Base-by-base conservation (phyloP, 2,797 vertebrate species). In the Gadopsis bispinosus region DNA sequence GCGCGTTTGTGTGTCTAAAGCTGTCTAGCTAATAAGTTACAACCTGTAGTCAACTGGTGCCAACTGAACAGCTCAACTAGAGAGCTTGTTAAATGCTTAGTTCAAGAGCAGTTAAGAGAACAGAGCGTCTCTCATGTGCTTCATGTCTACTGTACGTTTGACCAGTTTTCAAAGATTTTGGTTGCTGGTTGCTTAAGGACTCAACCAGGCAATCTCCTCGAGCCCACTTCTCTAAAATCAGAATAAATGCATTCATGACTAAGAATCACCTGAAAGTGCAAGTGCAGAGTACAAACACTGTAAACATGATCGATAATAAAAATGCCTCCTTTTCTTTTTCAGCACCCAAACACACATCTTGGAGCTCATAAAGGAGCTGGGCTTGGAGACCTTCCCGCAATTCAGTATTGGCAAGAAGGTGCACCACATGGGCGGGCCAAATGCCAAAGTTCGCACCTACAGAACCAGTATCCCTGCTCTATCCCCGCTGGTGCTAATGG, bases 261-360 rank as follows among this genome's bases (percentile, higher is more conserved):
- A 16, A 56, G 22, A n/a, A 29, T 65, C 35, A 68, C 4, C 6
- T 48, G 5, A 14, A 55, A 19, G 61, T 22, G 4, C 31, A 14
- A 19, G 4, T 29, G 47, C 17, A 19, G 9, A 48, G n/a, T 54
- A 31, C 41, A 33, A 63, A 61, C 7, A 8, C 5, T 71, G 7
- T 33, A 43, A 61, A 68, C 12, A 47, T 20, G 10, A 37, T 7
- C 12, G 26, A 50, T 55, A 5, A 5, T 47, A 13, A n/a, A 69
- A 50, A 26, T 9, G 4, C 5, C 1, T 1, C 47, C 16, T 7
- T 63, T 51, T 87, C 39, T 82, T 43, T 82, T 87, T 48, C 74
- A 95, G 95, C 59, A 91, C 95, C 5, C 95, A 95, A 84, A 93
- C 69, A 1, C 89, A 95, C 11, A 51, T 95, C 69, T 80, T 95